Base-by-base conservation (phyloP, 53 echinoderm and acorn worm genomes). In the Hippasteria phrygiana region DNA sequence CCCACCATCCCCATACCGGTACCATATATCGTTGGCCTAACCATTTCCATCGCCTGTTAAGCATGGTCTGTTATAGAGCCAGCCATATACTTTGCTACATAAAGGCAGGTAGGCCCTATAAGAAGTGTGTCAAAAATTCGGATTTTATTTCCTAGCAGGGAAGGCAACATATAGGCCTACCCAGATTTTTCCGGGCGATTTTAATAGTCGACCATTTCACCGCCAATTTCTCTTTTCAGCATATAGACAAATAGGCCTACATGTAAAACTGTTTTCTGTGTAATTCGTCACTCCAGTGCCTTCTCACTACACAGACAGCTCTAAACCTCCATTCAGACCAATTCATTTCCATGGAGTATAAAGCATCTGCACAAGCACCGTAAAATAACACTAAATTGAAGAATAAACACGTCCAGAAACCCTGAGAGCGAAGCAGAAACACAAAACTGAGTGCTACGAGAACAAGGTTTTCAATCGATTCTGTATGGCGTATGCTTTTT, bases 301-400 rank as follows among this genome's bases (percentile, higher is more conserved):
- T 18, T 8, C 20, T n/a, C n/a, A n/a, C n/a, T n/a, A n/a, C n/a
- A n/a, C n/a, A n/a, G 6, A 17, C 26, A 59, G n/a, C n/a, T 8
- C 22, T 1, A 26, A 24, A 59, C 26, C 59, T 59, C 26, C 22
- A 9, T 26, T 4, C n/a, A 59, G 59, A 22, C n/a, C n/a, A 1
- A 59, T 59, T 59, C 59, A 59, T 59, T 59, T 59, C 59, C 59
- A 14, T 24, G 22, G 59, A 12, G 59, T 59, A 59, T 59, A 59
- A 22, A 26, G 59, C 26, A 59, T 59, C 59, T 4, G n/a, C n/a
- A n/a, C n/a, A 59, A 63, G 82, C 31, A 32, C 82, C 34, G 82
- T 82, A 66, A 82, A 82, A 64, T 65, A 82, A 82, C 46, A 82
- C 65, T 41, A 63, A 82, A 82, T 82, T 66, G 82, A 82, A 63